Conservation (phyloP, 2,113 vertebrate species). For the Sturnira hondurensis region DNA sequence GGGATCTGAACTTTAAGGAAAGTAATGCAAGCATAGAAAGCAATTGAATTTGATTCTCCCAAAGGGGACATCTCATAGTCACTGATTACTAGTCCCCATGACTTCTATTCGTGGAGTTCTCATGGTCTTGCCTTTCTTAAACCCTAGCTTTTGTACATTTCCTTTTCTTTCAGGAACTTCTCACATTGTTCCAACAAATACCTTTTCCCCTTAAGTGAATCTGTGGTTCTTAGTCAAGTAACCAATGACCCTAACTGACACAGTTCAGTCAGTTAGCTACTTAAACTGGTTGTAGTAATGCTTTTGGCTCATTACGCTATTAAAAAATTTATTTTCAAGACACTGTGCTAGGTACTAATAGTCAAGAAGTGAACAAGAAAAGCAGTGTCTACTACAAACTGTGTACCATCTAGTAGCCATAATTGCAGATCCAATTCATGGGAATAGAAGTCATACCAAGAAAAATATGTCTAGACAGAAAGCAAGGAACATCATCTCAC, state of each 20-base stretch:
- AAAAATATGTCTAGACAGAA: neutral
- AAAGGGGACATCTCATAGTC: accelerated
- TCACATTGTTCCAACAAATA: neutral
- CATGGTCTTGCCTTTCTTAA: neutral
- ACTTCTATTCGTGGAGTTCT: neutral
- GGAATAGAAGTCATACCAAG: neutral
- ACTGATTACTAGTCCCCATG: neutral
- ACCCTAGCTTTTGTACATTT: neutral
- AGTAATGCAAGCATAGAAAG: neutral
- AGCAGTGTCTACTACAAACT: neutral
- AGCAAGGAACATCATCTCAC: neutral
- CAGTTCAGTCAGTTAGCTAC: neutral
- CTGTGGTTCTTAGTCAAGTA: neutral
- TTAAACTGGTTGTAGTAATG: neutral
- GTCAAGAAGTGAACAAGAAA: neutral
- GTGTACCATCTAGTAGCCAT: neutral
- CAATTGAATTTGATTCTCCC: neutral
- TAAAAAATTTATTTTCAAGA: neutral
- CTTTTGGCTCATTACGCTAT: neutral
- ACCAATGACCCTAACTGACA: neutral
- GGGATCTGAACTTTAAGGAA: neutral
- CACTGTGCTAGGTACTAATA: neutral
- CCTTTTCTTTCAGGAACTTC: neutral
- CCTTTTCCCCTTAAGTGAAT: neutral
- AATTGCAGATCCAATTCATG: neutral